Percentiles rank a stretch among this genome's conserved stretches.
Conservation (phyloP, 2,888 invertebrate genomes). For the Phytoseiulus persimilis region DNA sequence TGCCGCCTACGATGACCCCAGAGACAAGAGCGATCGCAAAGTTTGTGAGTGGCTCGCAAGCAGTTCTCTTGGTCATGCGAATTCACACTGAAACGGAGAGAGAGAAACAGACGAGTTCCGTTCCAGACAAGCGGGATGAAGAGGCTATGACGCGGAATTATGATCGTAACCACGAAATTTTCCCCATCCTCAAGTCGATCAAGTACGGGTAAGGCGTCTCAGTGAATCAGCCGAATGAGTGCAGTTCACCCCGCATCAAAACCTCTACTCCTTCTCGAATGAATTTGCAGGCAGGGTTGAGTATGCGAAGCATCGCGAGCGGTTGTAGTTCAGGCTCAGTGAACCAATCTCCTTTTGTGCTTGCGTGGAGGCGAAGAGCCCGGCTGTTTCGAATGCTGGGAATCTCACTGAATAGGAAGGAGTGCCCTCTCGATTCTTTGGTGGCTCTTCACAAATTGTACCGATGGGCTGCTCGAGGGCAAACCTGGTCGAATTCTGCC, state of each 20-base stretch:
- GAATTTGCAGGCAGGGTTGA: neutral
- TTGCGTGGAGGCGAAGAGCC: neutral
- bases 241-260: too few relatives aligned
- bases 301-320: neutral
- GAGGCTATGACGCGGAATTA: constrained; percentile 13
- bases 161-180: neutral
- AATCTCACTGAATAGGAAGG: too few relatives aligned
- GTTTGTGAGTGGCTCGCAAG: neutral
- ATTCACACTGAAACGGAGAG: neutral
- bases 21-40: constrained; percentile 28
- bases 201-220: constrained; percentile 1
- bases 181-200: constrained; percentile 16
- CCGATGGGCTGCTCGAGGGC: too few relatives aligned
- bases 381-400: too few relatives aligned
- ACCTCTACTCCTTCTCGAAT: neutral
- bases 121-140: constrained; percentile 19
- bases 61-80: neutral
- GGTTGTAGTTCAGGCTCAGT: neutral
- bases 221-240: neutral
- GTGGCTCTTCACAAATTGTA: too few relatives aligned
- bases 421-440: too few relatives aligned
- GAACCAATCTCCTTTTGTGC: neutral
- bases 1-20: neutral
- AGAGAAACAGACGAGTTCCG: neutral
- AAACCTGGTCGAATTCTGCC: too few relatives aligned